Evolutionary conservation across 2,113 vertebrate species (phyloP), one percentile per base, ranked within the genome.

Genomic region (Perognathus longimembris): DNA sequence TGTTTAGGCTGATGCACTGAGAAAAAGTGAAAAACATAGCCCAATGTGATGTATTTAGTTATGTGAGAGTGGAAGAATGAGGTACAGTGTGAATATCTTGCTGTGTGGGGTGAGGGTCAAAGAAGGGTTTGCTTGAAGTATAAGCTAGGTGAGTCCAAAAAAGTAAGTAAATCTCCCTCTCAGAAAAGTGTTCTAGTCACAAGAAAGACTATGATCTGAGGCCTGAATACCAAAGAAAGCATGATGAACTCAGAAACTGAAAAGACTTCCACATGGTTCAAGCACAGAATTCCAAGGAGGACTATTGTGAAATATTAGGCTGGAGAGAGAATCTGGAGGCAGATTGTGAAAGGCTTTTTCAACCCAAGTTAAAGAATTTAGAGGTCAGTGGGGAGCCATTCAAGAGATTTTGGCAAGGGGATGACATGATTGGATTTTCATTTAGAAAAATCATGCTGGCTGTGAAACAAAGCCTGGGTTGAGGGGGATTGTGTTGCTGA

Each of bases 361-460:
- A 85, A 88, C 32, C 36, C 61, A 80, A 70, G 42, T 78, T 70
- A 57, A 95, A 89, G 84, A 80, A 71, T 91, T 82, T 76, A 85
- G 67, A 80, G 64, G 61, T 91, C 73, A 89, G 8, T 85, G 70
- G 36, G 28, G 79, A 95, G 77, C 63, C n/a, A 28, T 21, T 75
- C n/a, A 64, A 88, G 59, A 57, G 32, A 54, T 87, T 86, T 80
- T 69, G 89, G 34, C 70, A 85, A 36, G 10, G 9, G 30, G 38
- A 7, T 88, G 86, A 34, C 21, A 1, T 81, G 61, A 50, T 63
- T 30, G 28, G 40, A 63, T 67, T 94, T 93, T 94, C 84, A 22
- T 88, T 93, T 80, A 28, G n/a, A 50, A 92, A 94, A 66, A 28
- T 45, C n/a, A 32, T 77, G 40, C 32, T 67, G 59, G 34, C 82